A percentile compares a stretch with the other conserved stretches of the same genome.
Conservation (phyloP, 2,113 vertebrate species). For the Corvus cornix region DNA sequence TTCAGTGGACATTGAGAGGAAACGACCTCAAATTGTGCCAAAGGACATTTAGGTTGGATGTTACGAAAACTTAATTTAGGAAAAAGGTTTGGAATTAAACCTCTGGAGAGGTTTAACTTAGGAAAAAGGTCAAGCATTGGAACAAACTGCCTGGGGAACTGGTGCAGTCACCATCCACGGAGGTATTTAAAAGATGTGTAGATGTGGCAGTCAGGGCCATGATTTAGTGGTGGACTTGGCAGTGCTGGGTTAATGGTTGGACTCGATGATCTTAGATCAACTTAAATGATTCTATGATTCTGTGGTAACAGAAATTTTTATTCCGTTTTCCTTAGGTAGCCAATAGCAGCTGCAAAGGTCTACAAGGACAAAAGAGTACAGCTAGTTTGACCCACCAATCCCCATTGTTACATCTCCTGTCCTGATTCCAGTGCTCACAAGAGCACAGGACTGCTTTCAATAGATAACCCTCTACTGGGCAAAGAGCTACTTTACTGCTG, state of each 20-base stretch:
- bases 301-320: neutral
- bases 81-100: neutral
- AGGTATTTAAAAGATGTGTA: neutral
- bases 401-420: neutral
- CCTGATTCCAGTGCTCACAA: neutral
- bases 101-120: neutral
- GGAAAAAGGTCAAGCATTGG: neutral
- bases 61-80: neutral
- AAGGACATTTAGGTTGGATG: neutral
- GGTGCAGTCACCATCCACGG: neutral
- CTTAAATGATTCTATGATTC: neutral
- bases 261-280: rapidly evolving
- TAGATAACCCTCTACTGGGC: neutral
- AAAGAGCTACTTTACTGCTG: neutral
- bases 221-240: neutral
- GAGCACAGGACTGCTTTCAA: neutral
- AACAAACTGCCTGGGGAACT: neutral
- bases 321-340: neutral
- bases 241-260: neutral
- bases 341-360: neutral
- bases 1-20: neutral
- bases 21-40: neutral
- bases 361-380: neutral
- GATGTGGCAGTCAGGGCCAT: neutral
- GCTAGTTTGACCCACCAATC: neutral